Percentiles rank a stretch among this genome's conserved stretches.
These are phyloP conservation scores for Drosophila subsilvestris DNA, from an alignment of 2,888 invertebrate species.

Conservation along the genomic window DNA sequence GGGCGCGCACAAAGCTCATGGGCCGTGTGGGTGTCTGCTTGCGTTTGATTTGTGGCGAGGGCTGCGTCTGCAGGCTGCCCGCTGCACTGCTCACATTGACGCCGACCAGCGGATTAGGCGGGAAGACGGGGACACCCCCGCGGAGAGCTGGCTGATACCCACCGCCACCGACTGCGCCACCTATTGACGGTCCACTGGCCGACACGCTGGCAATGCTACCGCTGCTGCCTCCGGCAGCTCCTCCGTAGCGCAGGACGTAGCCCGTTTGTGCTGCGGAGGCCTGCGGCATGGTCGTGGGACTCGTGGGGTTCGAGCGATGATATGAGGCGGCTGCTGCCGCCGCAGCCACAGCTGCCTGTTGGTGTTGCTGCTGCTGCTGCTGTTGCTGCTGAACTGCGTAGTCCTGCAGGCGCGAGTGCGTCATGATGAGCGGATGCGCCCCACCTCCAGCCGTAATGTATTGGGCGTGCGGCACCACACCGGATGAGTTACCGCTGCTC, in stretches of 20 bases:
- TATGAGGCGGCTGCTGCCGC: constrained; percentile 82
- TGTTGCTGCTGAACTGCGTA: constrained; percentile 74
- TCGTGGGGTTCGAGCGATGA: constrained; percentile 90
- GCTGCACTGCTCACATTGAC: constrained; percentile 52
- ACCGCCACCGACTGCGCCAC: constrained; percentile 28
- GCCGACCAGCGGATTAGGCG: constrained; percentile 84
- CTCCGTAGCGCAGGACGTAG: constrained; percentile 81
- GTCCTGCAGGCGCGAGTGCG: constrained; percentile 81
- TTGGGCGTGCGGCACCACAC: constrained; percentile 77
- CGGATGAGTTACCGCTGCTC: constrained; percentile 65
- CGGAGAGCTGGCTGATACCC: constrained; percentile 87
- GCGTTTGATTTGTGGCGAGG: constrained; percentile 86
- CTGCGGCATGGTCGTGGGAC: constrained; percentile 86
- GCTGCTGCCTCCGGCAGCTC: constrained; percentile 57
- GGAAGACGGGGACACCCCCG: constrained; percentile 89
- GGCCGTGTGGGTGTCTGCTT: constrained; percentile 87
- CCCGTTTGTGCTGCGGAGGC: constrained; percentile 76
- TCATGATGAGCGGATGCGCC: constrained; percentile 82
- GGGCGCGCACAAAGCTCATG: constrained; percentile 94
- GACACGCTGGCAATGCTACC: constrained; percentile 65
- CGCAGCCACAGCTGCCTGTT: constrained; percentile 70
- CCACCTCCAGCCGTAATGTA: constrained; percentile 76
- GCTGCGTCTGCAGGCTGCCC: constrained; percentile 80
- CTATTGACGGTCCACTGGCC: constrained; percentile 35
- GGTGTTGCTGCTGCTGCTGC: constrained; percentile 81